Evolutionary conservation across 2,888 invertebrate species (phyloP), one percentile per base, ranked within the genome.

Genomic region (Taenaris catops): DNA sequence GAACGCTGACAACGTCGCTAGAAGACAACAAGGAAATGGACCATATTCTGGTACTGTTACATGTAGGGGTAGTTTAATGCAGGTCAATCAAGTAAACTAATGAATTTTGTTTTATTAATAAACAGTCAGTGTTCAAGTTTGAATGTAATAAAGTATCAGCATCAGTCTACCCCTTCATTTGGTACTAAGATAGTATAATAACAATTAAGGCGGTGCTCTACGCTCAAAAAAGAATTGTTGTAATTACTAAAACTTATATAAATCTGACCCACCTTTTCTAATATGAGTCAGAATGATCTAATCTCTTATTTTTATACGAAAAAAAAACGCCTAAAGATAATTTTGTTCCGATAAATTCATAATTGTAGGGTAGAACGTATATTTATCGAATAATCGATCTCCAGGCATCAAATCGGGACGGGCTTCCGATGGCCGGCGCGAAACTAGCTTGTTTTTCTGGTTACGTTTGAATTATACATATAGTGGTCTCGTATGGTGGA

Each of bases 1-100:
- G 87, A 95, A 84, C 63, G 96, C 94, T 79, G 93, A 93, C 91
- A 96, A 94, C 87, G 90, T 89, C 89, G 92, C 94, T 94, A 91
- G 65, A 87, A 87, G 75, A 70, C 81, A 86, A 83, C 49, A 75
- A 71, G 62, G 67, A 68, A 69, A 80, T 81, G 74, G 81, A 79
- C 81, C 74, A 63, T 53, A 59, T 63, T 68, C 64, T 67, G 42
- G 65, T 51, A 46, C 54, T 58, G 49, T 53, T 51, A 51, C 48
- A 56, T 54, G 51, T 58, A 58, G 68, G 71, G 70, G 70, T 68
- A 79, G 70, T 61, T 70, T 75, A 64, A 71, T 67, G 65, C 66
- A 39, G 43, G n/a, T n/a, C n/a, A n/a, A n/a, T n/a, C n/a, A n/a
- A n/a, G n/a, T n/a, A n/a, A n/a, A n/a, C n/a, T n/a, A n/a, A n/a